phyloP scores from a whole-genome alignment of 2,888 invertebrate species.

The Drosophila melanosoma region DNA sequence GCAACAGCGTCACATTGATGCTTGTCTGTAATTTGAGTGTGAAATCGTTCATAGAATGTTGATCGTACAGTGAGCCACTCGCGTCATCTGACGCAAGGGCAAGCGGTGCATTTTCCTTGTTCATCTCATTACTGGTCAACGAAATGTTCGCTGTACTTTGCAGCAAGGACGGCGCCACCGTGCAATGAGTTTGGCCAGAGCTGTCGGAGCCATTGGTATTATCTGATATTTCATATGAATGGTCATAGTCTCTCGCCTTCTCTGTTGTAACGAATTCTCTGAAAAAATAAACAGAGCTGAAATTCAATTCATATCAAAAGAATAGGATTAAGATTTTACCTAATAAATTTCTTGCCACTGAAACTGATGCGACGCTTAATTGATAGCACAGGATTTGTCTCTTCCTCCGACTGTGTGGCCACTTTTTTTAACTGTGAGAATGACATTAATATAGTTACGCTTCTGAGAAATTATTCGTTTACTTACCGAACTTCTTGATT shows the following conservation, averaged over 20 bases:
- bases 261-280: slow-evolving; percentile 66
- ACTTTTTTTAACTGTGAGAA: slow-evolving; percentile 46
- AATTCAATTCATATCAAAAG: background rate
- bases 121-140: slow-evolving; percentile 10
- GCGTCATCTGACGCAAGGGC: slow-evolving; percentile 1
- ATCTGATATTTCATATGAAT: slow-evolving; percentile 70
- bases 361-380: slow-evolving; percentile 68
- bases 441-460: background rate
- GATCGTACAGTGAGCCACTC: slow-evolving; percentile 15
- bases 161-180: slow-evolving; percentile 22
- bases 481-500: slow-evolving; percentile 60
- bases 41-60: slow-evolving; percentile 26
- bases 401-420: slow-evolving; percentile 23
- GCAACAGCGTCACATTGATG: slow-evolving; percentile 60
- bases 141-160: slow-evolving; percentile 36
- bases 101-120: slow-evolving; percentile 49
- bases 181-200: slow-evolving; percentile 25
- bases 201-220: slow-evolving; percentile 56
- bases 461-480: background rate
- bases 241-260: slow-evolving; percentile 51
- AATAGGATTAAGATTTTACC: slow-evolving; percentile 32
- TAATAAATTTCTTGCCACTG: slow-evolving; percentile 65
- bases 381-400: slow-evolving; percentile 8
- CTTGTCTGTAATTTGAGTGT: slow-evolving; percentile 57
- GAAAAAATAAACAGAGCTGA: background rate